phyloP scores from a whole-genome alignment of 1,140 invertebrate species.

The Drosophila serrata region DNA sequence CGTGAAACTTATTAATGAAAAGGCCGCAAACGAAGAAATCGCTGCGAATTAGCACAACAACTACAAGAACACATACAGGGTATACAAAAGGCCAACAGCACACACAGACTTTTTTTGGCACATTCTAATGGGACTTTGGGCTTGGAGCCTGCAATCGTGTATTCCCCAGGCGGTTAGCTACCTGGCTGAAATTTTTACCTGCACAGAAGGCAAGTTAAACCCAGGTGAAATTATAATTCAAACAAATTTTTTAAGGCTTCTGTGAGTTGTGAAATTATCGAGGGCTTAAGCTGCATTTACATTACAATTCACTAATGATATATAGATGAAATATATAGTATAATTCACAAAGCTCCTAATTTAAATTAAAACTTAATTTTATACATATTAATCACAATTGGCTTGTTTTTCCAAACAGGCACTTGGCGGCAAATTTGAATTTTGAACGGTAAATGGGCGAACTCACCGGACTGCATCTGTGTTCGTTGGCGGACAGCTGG shows the following conservation, averaged over 20 bases:
- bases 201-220: background rate
- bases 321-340: background rate
- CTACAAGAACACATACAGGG: conserved; percentile 33
- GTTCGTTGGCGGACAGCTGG: conserved; percentile 54
- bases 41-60: conserved; percentile 67
- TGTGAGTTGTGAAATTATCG: background rate
- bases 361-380: background rate
- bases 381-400: background rate
- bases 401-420: background rate
- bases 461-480: conserved; percentile 61
- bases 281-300: background rate
- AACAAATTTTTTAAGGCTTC: background rate
- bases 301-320: background rate
- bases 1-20: conserved; percentile 84
- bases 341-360: background rate
- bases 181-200: conserved; percentile 18
- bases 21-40: conserved; percentile 73
- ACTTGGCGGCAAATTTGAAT: conserved; percentile 7
- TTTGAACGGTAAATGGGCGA: conserved; percentile 47
- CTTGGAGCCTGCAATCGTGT: conserved; percentile 18
- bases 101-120: conserved; percentile 19
- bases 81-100: conserved; percentile 17
- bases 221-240: background rate
- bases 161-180: conserved; percentile 14
- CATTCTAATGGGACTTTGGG: conserved; percentile 16